A percentile compares a stretch with the other conserved stretches of the same genome.
phyloP scores from a whole-genome alignment of 2,797 vertebrate species.

The Micropoecilia bifurca region DNA sequence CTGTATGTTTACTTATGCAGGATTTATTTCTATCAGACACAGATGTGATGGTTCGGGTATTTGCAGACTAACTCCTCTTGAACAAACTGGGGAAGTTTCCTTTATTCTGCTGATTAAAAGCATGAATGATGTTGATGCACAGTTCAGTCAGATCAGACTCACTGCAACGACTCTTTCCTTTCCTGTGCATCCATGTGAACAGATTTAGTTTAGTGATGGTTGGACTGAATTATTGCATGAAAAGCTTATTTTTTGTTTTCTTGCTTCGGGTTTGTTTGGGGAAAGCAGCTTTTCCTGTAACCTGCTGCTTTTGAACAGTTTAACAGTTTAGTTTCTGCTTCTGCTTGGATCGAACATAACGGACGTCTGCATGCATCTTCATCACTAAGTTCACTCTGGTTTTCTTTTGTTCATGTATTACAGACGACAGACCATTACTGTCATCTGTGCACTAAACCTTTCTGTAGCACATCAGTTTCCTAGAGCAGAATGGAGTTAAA shows the following conservation, averaged over 20 bases:
- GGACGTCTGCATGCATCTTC: conserved; percentile 70
- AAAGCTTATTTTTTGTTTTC: conserved; percentile 4
- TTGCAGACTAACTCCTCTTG: conserved; percentile 44
- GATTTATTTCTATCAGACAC: conserved; percentile 16
- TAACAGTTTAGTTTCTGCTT: conserved; percentile 50
- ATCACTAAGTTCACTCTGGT: conserved; percentile 53
- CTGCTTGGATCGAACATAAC: conserved; percentile 49
- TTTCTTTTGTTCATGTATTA: conserved; percentile 15
- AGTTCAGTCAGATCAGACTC: conserved; percentile 1
- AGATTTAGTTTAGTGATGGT: not conserved
- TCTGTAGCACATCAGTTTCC: conserved; percentile 16
- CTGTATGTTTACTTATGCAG: conserved; percentile 7
- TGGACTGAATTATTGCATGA: conserved; percentile 30
- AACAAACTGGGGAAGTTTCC: conserved; percentile 17
- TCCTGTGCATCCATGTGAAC: conserved; percentile 2
- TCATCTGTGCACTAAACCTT: conserved; percentile 20
- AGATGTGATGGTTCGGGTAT: conserved; percentile 4
- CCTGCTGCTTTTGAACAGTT: conserved; percentile 15
- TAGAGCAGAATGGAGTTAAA: conserved; percentile 19
- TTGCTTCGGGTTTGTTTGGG: conserved; percentile 1
- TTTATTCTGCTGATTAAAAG: conserved; percentile 27
- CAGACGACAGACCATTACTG: conserved; percentile 8
- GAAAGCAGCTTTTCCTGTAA: not conserved
- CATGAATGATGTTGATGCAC: conserved; percentile 25
- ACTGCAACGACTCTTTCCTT: conserved; percentile 10